Percentiles rank a stretch among this genome's conserved stretches.
Conservation (phyloP, 2,888 invertebrate genomes). For the Cantharis nigra region DNA sequence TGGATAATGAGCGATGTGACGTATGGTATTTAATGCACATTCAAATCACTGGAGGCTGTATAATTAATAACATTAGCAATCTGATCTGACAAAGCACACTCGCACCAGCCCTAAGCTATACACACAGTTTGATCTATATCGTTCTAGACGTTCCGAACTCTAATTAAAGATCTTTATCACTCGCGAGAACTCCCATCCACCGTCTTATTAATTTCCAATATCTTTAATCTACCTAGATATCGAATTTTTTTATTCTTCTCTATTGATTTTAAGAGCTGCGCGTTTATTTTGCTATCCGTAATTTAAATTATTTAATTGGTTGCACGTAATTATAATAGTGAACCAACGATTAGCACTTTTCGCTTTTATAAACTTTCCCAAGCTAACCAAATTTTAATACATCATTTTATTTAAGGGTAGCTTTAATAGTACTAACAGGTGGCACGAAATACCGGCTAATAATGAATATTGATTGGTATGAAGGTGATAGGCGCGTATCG, state of each 20-base stretch:
- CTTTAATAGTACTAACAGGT: conserved; percentile 28
- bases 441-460: conserved; percentile 41
- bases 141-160: conserved; percentile 38
- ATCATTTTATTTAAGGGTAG: background rate
- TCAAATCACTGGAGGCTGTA: conserved; percentile 38
- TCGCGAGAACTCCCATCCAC: conserved; percentile 50
- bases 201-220: conserved; percentile 55
- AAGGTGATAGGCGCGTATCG: conserved; percentile 44
- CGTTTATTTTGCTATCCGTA: background rate
- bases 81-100: conserved; percentile 39
- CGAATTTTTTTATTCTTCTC: conserved; percentile 40
- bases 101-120: conserved; percentile 35
- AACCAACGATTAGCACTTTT: background rate
- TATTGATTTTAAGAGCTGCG: conserved; percentile 11
- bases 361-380: background rate
- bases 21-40: conserved; percentile 38
- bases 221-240: conserved; percentile 46
- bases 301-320: background rate
- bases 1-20: conserved; percentile 34
- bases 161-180: conserved; percentile 40
- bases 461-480: conserved; percentile 44
- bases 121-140: conserved; percentile 36
- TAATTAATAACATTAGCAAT: conserved; percentile 41
- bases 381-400: background rate
- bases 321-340: background rate